phyloP scores from a whole-genome alignment of 2,888 invertebrate genomes.

The Hecatera dysodea region DNA sequence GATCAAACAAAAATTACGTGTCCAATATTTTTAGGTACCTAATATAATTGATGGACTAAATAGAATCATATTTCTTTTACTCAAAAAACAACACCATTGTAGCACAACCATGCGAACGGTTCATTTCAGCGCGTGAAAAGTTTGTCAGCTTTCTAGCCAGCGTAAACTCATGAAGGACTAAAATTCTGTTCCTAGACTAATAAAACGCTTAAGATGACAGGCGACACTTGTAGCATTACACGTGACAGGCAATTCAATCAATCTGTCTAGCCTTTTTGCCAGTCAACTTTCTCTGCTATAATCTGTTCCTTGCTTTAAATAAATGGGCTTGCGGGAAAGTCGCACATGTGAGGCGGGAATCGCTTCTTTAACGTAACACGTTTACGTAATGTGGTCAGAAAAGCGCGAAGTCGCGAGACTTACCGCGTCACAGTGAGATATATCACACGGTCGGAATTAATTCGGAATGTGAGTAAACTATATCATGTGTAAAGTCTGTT shows the following conservation, averaged over 20 bases:
- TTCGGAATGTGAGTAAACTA: constrained; percentile 45
- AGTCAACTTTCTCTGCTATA: neutral
- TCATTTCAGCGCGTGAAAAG: neutral
- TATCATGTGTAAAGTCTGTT: constrained; percentile 41
- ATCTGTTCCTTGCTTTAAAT: constrained; percentile 14
- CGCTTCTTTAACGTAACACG: constrained; percentile 21
- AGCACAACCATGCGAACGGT: neutral
- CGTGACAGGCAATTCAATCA: neutral
- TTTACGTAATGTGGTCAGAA: constrained; percentile 51
- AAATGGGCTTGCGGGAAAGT: constrained; percentile 23
- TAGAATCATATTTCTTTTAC: no score
- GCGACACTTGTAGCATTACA: neutral
- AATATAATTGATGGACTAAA: no score
- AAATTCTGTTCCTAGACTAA: neutral
- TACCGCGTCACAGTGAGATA: constrained; percentile 12
- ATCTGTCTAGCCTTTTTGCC: neutral
- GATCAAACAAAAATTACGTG: no score
- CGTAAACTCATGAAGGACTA: neutral
- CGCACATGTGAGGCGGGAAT: neutral
- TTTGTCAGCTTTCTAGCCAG: neutral
- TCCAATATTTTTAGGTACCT: no score
- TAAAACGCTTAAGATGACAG: neutral
- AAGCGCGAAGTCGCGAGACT: constrained; percentile 26
- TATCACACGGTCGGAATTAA: constrained; percentile 57
- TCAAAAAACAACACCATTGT: neutral